These are phyloP conservation scores for Heliconius hortense DNA, from an alignment of 2,888 invertebrate species.

Conservation along the genomic window DNA sequence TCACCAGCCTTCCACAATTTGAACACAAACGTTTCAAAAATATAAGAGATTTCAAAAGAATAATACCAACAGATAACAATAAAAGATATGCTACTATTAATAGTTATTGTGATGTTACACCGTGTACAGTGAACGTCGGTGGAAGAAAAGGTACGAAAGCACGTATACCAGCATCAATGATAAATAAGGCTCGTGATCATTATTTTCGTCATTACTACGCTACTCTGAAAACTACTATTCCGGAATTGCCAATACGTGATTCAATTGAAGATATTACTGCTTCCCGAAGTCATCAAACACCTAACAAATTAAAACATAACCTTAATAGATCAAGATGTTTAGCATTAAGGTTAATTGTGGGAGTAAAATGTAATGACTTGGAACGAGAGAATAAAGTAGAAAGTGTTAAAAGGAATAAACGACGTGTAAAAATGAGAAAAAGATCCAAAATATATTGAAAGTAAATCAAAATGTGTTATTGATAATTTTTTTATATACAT, in stretches of 20 bases:
- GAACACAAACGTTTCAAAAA: conserved; percentile 45
- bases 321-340: conserved; percentile 58
- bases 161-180: conserved; percentile 52
- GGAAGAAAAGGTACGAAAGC: conserved; percentile 48
- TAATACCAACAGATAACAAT: conserved; percentile 43
- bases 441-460: not conserved
- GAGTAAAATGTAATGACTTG: conserved; percentile 30
- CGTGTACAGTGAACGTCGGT: conserved; percentile 48
- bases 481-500: not conserved
- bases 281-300: conserved; percentile 14
- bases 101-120: conserved; percentile 25
- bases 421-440: conserved; percentile 11
- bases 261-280: not conserved
- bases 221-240: conserved; percentile 47
- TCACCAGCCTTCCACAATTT: conserved; percentile 60
- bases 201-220: conserved; percentile 61
- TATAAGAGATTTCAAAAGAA: conserved; percentile 27
- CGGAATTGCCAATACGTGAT: conserved; percentile 1
- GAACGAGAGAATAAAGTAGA: conserved; percentile 14
- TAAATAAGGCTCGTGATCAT: conserved; percentile 62
- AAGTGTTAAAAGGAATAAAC: conserved; percentile 25
- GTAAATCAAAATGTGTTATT: not conserved
- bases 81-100: conserved; percentile 34
- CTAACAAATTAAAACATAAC: conserved; percentile 46
- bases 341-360: conserved; percentile 52